phyloP scores from a whole-genome alignment of 2,113 vertebrate species.

The Sphaerodactylus townsendi region DNA sequence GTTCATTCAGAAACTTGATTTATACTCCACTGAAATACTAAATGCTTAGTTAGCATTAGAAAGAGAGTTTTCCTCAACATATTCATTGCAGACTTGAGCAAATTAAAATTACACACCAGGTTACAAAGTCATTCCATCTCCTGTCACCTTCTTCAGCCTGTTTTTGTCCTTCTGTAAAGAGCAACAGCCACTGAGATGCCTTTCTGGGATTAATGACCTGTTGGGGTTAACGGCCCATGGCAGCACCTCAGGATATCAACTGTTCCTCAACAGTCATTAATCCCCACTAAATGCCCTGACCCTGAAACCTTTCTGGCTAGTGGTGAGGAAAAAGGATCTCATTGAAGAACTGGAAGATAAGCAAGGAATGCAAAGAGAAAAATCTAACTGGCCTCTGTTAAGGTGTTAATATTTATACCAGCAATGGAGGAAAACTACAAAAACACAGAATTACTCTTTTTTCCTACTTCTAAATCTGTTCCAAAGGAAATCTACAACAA shows the following conservation, averaged over 20 bases:
- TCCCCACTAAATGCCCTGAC: slow-evolving; percentile 58
- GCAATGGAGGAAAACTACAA: not conserved
- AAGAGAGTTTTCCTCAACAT: slow-evolving; percentile 19
- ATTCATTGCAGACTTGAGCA: slow-evolving; percentile 13
- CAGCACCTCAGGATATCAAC: slow-evolving; percentile 61
- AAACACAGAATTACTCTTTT: not conserved
- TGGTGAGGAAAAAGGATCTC: slow-evolving; percentile 15
- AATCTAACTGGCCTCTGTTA: not conserved
- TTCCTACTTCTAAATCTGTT: no score
- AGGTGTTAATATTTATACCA: not conserved
- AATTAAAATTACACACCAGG: not conserved
- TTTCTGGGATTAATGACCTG: slow-evolving; percentile 52
- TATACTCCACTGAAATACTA: not conserved
- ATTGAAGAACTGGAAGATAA: not conserved
- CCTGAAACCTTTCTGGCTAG: slow-evolving; percentile 42
- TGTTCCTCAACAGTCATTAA: slow-evolving; percentile 59
- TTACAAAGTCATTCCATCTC: slow-evolving; percentile 28
- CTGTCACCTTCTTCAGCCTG: not conserved
- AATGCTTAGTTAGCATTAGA: not conserved
- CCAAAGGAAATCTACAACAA: not conserved
- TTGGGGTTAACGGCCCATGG: slow-evolving; percentile 59
- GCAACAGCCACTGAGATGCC: slow-evolving; percentile 53
- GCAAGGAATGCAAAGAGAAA: not conserved
- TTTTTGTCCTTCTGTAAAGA: slow-evolving; percentile 52
- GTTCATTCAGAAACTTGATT: not conserved